Conservation (phyloP, 2,797 vertebrate genomes). For the Coccyzus lansbergi region DNA sequence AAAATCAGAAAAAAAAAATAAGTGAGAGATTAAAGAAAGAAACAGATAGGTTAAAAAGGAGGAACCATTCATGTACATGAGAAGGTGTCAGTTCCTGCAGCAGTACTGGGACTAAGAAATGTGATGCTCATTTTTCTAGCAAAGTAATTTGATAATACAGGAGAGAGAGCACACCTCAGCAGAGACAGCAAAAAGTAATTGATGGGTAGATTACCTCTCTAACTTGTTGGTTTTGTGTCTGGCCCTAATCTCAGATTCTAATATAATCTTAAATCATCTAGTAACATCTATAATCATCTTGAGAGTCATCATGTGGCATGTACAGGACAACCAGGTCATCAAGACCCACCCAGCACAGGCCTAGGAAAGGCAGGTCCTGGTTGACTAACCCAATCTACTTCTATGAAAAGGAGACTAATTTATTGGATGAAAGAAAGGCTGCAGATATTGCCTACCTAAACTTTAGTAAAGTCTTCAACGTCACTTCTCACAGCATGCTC, state of each 20-base stretch:
- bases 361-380: too few relatives aligned
- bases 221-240: background rate
- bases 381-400: too few relatives aligned
- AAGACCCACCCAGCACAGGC: too few relatives aligned
- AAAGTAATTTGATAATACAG: background rate
- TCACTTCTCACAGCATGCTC: too few relatives aligned
- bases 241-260: background rate
- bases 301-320: too few relatives aligned
- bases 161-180: background rate
- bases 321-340: too few relatives aligned
- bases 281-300: too few relatives aligned
- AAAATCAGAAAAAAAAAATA: background rate
- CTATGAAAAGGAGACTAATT: too few relatives aligned
- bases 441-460: too few relatives aligned
- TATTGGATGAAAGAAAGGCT: too few relatives aligned
- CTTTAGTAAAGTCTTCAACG: too few relatives aligned
- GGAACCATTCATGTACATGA: background rate
- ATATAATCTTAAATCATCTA: background rate
- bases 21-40: background rate
- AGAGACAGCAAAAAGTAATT: background rate
- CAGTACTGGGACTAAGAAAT: background rate
- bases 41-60: background rate
- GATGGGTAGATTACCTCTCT: background rate
- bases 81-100: background rate
- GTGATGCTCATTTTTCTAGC: background rate